These are phyloP conservation scores for Aythya baeri DNA, from an alignment of 2,113 vertebrate genomes.

Conservation along the genomic window DNA sequence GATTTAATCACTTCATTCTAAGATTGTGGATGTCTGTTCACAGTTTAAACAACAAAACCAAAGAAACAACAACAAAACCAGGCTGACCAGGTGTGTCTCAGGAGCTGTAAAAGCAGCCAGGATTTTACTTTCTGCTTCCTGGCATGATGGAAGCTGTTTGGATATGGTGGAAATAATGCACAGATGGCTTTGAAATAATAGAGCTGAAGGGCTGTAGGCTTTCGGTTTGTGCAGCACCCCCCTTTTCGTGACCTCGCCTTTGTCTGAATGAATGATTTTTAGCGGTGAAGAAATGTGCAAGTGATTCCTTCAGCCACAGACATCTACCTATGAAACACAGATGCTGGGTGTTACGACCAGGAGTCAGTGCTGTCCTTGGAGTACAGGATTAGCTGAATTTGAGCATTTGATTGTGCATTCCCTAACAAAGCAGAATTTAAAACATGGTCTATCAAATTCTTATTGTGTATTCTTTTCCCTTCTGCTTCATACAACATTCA, in stretches of 20 bases:
- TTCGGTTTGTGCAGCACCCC: background rate
- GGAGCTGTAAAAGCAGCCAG: background rate
- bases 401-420: background rate
- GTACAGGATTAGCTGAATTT: background rate
- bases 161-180: background rate
- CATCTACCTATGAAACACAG: background rate
- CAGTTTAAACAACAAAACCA: background rate
- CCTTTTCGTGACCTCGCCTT: background rate
- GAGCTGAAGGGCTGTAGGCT: background rate
- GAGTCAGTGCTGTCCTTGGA: background rate
- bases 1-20: background rate
- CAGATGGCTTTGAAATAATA: background rate
- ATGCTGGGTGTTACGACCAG: background rate
- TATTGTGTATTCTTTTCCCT: background rate
- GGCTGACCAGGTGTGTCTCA: background rate
- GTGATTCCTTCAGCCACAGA: background rate
- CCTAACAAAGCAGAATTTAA: background rate
- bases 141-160: background rate
- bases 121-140: background rate
- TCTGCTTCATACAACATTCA: background rate
- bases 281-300: background rate
- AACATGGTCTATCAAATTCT: background rate
- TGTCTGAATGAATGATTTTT: background rate
- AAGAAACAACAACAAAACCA: background rate
- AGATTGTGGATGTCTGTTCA: background rate